Base-by-base conservation (phyloP, 2,113 vertebrate species). In the Actinemys pallida region DNA sequence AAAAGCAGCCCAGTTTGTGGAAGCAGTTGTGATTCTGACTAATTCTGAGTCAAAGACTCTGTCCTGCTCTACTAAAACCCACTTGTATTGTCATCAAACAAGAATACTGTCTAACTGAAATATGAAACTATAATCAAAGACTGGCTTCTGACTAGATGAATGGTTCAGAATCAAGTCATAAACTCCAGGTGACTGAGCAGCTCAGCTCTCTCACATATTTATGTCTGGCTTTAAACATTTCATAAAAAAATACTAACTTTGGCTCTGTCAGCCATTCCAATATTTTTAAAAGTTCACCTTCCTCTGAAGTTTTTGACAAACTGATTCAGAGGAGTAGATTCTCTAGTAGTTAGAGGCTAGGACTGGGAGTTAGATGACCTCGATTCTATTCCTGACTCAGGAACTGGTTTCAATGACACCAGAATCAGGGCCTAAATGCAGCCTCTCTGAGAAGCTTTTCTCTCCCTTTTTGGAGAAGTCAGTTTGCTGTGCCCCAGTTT, bases 191-290 rank as follows among this genome's bases (percentile, higher is more conserved):
- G 91, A 97, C 83, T 95, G 91, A 96, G 83, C 86, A 95, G 69
- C 84, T 93, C 91, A 95, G 85, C 90, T 90, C 86, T 96, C 95
- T 96, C 93, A 97, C 95, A 95, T 95, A 96, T 94, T 97, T 97
- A 97, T 97, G 86, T 92, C 86, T 94, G 62, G 47, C 79, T 96
- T 97, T 97, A 96, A 96, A 92, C 86, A 91, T 93, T 88, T 45
- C 80, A 95, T 95, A 95, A 95, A 97, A 93, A 96, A 95, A 90
- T 82, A 94, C 84, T n/a, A 86, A 90, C 90, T 94, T 94, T 90
- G 50, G 69, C 75, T 92, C 79, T 87, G 52, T 91, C 22, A 95
- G 79, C 75, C 86, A 57, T 94, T 91, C 90, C 93, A 97, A 88
- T 56, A 90, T 42, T 91, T 97, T 93, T 97, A 87, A 95, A 97